Conservation (phyloP, 1,140 invertebrate genomes). For the Cylas formicarius region DNA sequence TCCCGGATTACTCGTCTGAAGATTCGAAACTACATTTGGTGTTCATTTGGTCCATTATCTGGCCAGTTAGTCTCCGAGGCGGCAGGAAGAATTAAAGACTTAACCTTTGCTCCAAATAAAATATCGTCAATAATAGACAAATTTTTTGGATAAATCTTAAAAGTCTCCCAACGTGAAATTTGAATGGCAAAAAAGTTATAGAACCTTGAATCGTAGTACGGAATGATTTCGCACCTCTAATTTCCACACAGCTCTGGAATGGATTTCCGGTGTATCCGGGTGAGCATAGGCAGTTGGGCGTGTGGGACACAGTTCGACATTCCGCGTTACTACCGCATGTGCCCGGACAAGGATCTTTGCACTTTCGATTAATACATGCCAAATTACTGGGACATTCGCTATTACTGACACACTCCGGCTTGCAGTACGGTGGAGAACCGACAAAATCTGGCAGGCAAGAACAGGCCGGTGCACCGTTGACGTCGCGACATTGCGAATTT, state of each 20-base stretch:
- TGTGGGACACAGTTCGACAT: constrained; percentile 52
- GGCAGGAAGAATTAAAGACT: no score
- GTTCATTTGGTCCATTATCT: no score
- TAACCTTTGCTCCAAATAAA: no score
- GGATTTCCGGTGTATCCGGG: constrained; percentile 48
- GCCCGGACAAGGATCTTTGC: constrained; percentile 49
- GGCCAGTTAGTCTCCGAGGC: no score
- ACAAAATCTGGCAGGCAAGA: constrained; percentile 54
- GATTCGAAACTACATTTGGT: no score
- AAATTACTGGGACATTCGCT: constrained; percentile 54
- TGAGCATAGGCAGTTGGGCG: constrained; percentile 50
- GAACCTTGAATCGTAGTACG: neutral
- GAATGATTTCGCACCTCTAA: no score
- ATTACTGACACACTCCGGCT: constrained; percentile 63
- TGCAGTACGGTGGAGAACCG: constrained; percentile 54
- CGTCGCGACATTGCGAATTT: constrained; percentile 55
- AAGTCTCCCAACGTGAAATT: no score
- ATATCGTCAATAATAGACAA: no score
- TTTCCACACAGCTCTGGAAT: constrained; percentile 30
- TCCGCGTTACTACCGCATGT: constrained; percentile 51
- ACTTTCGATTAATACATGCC: constrained; percentile 59
- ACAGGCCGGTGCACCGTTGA: constrained; percentile 52
- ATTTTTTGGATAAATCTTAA: no score
- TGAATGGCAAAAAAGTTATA: constrained; percentile 20
- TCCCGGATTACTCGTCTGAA: no score